Conservation (phyloP, 1,140 invertebrate species). For the Brachionus rotundiformis region DNA sequence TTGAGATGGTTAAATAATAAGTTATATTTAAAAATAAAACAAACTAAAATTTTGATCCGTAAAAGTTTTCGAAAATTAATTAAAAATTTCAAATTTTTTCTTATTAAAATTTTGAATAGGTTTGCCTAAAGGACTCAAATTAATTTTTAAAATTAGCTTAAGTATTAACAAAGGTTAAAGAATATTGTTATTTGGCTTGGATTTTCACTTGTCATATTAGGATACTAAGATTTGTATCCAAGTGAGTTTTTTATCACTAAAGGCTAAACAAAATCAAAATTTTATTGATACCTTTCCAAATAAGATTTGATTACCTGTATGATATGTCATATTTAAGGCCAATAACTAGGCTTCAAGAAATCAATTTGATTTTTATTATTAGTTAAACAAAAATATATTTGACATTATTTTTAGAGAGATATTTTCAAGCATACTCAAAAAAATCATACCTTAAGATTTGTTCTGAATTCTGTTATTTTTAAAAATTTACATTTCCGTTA, state of each 20-base stretch:
- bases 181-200: background rate
- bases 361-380: background rate
- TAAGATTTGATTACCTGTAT: background rate
- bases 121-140: background rate
- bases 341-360: background rate
- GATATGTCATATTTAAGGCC: background rate
- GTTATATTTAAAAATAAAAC: background rate
- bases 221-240: background rate
- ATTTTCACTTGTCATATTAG: background rate
- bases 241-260: background rate
- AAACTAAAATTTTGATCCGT: background rate
- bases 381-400: no score
- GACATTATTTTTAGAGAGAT: background rate
- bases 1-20: background rate
- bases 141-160: background rate
- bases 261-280: background rate
- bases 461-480: background rate
- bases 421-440: background rate
- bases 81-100: background rate
- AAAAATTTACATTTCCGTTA: background rate
- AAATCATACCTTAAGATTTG: background rate
- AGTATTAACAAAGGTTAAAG: background rate
- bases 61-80: conserved; percentile 4
- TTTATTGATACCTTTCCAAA: background rate
- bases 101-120: background rate